Base-by-base conservation (phyloP, 1,140 invertebrate genomes). In the Zaprionus nigranus region DNA sequence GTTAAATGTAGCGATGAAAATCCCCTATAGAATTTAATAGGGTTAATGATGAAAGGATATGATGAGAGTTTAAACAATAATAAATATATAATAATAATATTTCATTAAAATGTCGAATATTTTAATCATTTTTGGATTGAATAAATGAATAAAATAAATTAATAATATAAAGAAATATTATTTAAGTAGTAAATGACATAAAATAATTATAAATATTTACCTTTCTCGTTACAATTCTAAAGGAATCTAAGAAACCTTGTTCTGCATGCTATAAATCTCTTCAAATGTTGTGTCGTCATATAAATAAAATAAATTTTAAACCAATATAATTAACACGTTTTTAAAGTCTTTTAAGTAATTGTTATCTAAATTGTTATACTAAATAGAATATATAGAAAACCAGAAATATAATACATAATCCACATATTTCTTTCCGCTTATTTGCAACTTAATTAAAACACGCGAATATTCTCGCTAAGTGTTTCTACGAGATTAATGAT, bases 401-500 rank as follows among this genome's bases (percentile, higher is more conserved):
- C 46, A 22, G 46, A 51, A 51, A 51, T 51, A 24, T 24, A 24
- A 51, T 51, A 22, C 9, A 51, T 7, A 7, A 17, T 46, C 40
- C 15, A 17, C n/a, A 46, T 9, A 46, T 51, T 49, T 20, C 20
- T 22, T 49, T 49, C 46, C 20, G 46, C 15, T 43, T n/a, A 43
- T 43, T 46, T 46, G 40, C 40, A 46, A 46, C 40, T 46, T 17
- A 2, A 46, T 46, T 46, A 46, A n/a, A 46, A 46, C n/a, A 46
- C 40, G n/a, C 20, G 46, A 20, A 51, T 51, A 24, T 51, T 20
- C 20, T 51, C 12, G 20, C 46, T 24, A 51, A 51, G 46, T 24
- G 22, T 63, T 51, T 38, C 28, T 26, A 17, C 17, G 30, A 17
- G 20, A 53, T 64, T 38, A 64, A 63, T 22, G 30, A 49, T 17